These are phyloP conservation scores for Lepilemur ruficaudatus DNA, from an alignment of 2,797 vertebrate species.

Conservation along the genomic window DNA sequence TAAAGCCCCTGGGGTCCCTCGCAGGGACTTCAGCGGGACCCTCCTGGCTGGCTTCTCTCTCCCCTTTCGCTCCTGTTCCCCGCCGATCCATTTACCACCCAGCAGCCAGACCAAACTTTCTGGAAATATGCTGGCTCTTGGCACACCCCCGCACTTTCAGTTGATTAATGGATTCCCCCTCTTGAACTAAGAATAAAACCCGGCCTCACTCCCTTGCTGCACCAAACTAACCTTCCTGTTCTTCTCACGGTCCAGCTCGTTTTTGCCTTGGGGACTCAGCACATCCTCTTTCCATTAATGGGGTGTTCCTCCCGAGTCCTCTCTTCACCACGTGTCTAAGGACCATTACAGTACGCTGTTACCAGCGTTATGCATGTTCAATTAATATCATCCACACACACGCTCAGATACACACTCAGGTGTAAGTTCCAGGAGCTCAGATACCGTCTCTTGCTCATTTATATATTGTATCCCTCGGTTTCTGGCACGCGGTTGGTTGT, in stretches of 20 bases:
- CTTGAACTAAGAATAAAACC: neutral
- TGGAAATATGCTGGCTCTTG: neutral
- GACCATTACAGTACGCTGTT: neutral
- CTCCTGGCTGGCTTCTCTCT: no score
- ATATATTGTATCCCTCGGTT: neutral
- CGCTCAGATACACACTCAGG: neutral
- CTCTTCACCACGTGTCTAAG: neutral
- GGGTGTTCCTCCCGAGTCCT: neutral
- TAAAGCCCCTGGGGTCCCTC: rapidly evolving
- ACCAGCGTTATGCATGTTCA: neutral
- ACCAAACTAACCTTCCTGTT: neutral
- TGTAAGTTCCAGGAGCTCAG: neutral
- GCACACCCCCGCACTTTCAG: neutral
- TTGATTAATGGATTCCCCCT: neutral
- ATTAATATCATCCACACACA: neutral
- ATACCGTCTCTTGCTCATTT: neutral
- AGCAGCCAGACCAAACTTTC: neutral
- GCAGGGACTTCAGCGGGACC: rapidly evolving
- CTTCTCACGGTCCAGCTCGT: neutral
- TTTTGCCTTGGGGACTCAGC: neutral
- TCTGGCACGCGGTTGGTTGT: neutral
- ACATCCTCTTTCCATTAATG: neutral
- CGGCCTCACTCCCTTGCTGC: rapidly evolving
- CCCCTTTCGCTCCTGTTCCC: neutral
- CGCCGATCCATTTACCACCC: neutral